phyloP scores from a whole-genome alignment of 1,140 invertebrate species.

The Megathymus violae region DNA sequence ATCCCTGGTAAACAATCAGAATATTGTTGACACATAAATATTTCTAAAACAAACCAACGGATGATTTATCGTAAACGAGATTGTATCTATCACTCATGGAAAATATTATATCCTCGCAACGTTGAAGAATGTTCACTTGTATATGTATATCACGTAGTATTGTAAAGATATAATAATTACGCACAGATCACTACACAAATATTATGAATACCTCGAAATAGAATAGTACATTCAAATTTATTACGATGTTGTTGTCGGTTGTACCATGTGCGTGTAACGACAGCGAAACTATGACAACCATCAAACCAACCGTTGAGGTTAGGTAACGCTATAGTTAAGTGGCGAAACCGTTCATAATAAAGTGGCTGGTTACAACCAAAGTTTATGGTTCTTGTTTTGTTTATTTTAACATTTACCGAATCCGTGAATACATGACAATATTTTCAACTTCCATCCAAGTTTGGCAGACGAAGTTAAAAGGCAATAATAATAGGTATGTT shows the following conservation, averaged over 20 bases:
- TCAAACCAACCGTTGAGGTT: not conserved
- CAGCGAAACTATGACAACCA: not conserved
- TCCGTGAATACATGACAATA: too few relatives aligned
- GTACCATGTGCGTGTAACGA: not conserved
- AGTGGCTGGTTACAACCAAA: not conserved
- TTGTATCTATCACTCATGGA: conserved; percentile 12
- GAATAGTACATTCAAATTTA: too few relatives aligned
- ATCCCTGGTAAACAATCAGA: not conserved
- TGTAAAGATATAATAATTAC: not conserved
- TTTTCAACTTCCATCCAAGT: too few relatives aligned
- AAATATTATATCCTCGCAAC: not conserved
- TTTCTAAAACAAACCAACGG: conserved; percentile 29
- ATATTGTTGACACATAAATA: conserved; percentile 13
- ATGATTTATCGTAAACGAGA: conserved; percentile 25
- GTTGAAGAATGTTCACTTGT: not conserved
- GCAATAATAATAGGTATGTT: too few relatives aligned
- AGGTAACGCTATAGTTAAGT: not conserved
- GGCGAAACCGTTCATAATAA: not conserved
- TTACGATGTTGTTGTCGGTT: not conserved
- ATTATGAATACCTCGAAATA: too few relatives aligned
- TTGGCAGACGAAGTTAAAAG: too few relatives aligned
- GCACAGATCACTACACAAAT: too few relatives aligned
- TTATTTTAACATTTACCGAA: too few relatives aligned
- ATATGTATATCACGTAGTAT: not conserved
- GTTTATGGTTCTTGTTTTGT: too few relatives aligned